Base-by-base conservation (phyloP, 2,113 vertebrate genomes). In the Butorides virescens region DNA sequence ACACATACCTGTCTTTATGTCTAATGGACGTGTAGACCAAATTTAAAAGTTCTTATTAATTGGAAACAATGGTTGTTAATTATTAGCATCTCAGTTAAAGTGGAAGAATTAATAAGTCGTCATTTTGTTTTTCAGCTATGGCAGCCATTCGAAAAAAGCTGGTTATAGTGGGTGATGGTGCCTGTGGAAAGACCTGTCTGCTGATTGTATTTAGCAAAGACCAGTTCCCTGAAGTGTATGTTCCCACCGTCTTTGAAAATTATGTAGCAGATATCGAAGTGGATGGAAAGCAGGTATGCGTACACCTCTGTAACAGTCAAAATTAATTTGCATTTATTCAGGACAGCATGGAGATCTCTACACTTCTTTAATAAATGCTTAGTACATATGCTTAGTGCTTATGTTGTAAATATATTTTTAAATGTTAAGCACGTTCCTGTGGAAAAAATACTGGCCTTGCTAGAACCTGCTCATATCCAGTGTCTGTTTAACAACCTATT, bases 171-270 rank as follows among this genome's bases (percentile, higher is more conserved):
- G 99, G 99, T 95, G 99, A 99, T 96, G 99, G 99, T 95, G 99
- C 99, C 73, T 99, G 99, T 96, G 99, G 99, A 68, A 99, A 99
- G 97, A 99, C 99, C 52, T 99, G 99, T 97, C 99, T 99, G 94
- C 99, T 99, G 95, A 99, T 99, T 20, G 99, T 99, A 91, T 99
- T 99, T 98, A 99, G 99, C 97, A 99, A 99, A 98, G 99, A 99
- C 98, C 99, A 99, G 97, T 99, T 99, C 97, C 99, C 99, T 76
- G 99, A 99, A 96, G 99, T 99, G 14, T 99, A 99, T 30, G 99
- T 99, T 73, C 99, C 99, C 92, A 99, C 99, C 0, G 99, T 99
- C 89, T 99, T 99, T 95, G 99, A 99, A 98, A 99, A 99, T 97
- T 99, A 99, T 49, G 99, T 99, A 77, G 99, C 99, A 82, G 99